Conservation (phyloP, 2,888 invertebrate genomes). For the Sclerodermus sp. region DNA sequence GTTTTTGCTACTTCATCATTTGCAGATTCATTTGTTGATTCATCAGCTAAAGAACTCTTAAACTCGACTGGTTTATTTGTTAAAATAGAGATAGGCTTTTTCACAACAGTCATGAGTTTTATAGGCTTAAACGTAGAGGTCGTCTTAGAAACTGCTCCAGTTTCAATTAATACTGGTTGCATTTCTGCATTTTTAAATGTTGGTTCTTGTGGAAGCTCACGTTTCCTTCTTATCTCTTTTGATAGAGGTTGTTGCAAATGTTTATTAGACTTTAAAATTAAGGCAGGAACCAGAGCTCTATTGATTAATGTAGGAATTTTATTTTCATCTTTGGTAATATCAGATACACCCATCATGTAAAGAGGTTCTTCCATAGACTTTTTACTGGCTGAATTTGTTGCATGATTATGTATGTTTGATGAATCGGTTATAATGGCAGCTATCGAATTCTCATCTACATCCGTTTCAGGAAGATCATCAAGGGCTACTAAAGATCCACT, state of each 20-base stretch:
- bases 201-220: slow-evolving; percentile 24
- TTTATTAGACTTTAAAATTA: slow-evolving; percentile 42
- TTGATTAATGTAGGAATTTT: slow-evolving; percentile 43
- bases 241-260: slow-evolving; percentile 39
- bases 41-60: slow-evolving; percentile 21
- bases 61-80: slow-evolving; percentile 25
- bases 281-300: slow-evolving; percentile 37
- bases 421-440: neutral
- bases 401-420: slow-evolving; percentile 12
- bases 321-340: slow-evolving; percentile 37
- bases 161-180: slow-evolving; percentile 34
- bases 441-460: slow-evolving; percentile 34
- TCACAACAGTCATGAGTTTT: slow-evolving; percentile 22
- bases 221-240: slow-evolving; percentile 17
- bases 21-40: neutral
- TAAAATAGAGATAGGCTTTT: slow-evolving; percentile 32
- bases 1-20: neutral
- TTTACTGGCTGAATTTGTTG: neutral
- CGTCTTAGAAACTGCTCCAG: slow-evolving; percentile 7
- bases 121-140: slow-evolving; percentile 40
- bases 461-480: slow-evolving; percentile 36
- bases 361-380: slow-evolving; percentile 33
- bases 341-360: slow-evolving; percentile 39
- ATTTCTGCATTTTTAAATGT: slow-evolving; percentile 46
- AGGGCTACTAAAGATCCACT: slow-evolving; percentile 23